Base-by-base conservation (phyloP, 2,888 invertebrate genomes). In the Protonemura montana region DNA sequence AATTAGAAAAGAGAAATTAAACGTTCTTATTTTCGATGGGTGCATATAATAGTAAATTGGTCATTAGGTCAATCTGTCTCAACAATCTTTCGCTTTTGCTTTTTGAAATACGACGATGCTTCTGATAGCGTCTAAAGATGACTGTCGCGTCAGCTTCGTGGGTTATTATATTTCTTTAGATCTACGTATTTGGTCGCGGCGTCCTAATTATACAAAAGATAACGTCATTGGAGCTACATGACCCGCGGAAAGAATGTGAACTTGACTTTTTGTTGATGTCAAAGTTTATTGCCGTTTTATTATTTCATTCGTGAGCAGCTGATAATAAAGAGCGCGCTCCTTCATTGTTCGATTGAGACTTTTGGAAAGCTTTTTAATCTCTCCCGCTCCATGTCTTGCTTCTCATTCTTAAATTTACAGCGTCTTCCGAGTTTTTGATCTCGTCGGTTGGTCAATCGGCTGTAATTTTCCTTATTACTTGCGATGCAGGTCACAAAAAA, bases 261-360 rank as follows among this genome's bases (percentile, higher is more conserved):
- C 27, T 78, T 26, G 25, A 78, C 27, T 27, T 27, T 78, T 78
- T 78, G 78, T 78, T 27, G 78, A 78, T 28, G 26, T 26, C 27
- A 27, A 78, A 78, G 28, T 78, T 27, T 27, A 78, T 78, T 78
- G 28, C 78, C 26, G n/a, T 78, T 78, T 78, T 78, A 78, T 78
- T 5, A 10, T 59, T 59, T 59, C 59, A 59, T 59, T 59, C 16
- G 21, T 59, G 59, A 59, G 59, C 59, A 59, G 59, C 3, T 59
- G 59, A 59, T 13, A n/a, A n/a, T n/a, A n/a, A n/a, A 78, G n/a
- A 78, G 28, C 5, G 10, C 78, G 78, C 6, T 6, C 5, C n/a
- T 13, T 25, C 28, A 27, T 78, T 78, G 78, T 78, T 27, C 78
- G 78, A 0, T 26, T 16, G 10, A 78, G 7, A 76, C 21, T 76